Base-by-base conservation (phyloP, 2,113 vertebrate genomes). In the Stomatorhinus ivindoensis region DNA sequence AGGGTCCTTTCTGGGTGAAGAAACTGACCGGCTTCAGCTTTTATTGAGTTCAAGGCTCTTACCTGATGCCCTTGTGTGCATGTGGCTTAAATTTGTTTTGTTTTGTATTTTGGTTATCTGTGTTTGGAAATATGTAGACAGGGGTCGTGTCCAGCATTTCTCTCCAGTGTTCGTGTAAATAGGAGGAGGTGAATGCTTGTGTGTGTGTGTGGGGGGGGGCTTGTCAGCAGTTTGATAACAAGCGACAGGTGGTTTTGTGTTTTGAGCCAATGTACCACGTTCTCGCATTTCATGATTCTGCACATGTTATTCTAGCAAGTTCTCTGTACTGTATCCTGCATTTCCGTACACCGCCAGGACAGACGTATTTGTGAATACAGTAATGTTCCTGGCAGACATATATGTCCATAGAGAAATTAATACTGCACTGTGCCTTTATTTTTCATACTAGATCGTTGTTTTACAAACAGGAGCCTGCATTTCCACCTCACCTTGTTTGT, bases 51-150 rank as follows among this genome's bases (percentile, higher is more conserved):
- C 5, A 3, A 65, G 10, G 27, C n/a, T 39, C 4, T 17, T 39
- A 7, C 69, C 69, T 42, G 69, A 69, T 76, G 69, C 35, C 35
- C 35, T 19, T 76, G 11, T 76, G 17, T 76, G 69, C 35, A 7
- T 76, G 31, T 42, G 24, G 46, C 48, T 47, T 48, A 13, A 55
- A 35, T 87, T 48, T 55, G 24, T 87, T 51, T 48, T 24, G 9
- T 84, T 48, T n/a, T 24, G 24, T 27, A 15, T 35, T 31, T 27
- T 35, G 39, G 50, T 80, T 87, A 89, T 46, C 44, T 46, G 44
- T 46, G 44, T 73, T 87, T 48, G 24, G 65, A 90, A 90, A 90
- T 90, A 61, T 10, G 31, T 87, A 48, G 65, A 87, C 85, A 47
- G 85, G 80, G 86, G 76, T 55, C 76, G 13, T 35, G 0, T 76